These are phyloP conservation scores for Drosophila sp. DNA, from an alignment of 1,140 invertebrate species.

Conservation along the genomic window DNA sequence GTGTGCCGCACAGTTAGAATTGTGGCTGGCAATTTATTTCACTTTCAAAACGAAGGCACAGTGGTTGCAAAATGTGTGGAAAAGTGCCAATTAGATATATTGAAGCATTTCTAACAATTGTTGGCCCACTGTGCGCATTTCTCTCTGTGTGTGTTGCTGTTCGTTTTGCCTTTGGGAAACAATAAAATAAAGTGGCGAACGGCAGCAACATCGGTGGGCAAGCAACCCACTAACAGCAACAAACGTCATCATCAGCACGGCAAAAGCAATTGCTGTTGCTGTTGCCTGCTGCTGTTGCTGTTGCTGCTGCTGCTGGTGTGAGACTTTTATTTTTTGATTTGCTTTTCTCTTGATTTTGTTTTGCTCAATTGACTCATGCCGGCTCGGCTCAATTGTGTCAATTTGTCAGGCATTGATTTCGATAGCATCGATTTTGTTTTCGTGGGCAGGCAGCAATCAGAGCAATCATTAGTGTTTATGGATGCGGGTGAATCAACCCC, in stretches of 20 bases:
- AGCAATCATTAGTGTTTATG: slow-evolving; percentile 72
- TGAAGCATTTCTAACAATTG: not conserved
- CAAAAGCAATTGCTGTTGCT: slow-evolving; percentile 20
- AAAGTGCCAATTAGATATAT: not conserved
- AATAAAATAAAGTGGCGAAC: slow-evolving; percentile 78
- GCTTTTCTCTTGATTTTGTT: slow-evolving; percentile 9
- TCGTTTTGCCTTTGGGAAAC: slow-evolving; percentile 58
- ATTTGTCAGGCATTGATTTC: slow-evolving; percentile 73
- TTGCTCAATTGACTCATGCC: slow-evolving; percentile 15
- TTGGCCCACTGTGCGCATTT: slow-evolving; percentile 1
- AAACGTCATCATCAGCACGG: slow-evolving; percentile 33
- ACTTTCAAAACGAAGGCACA: slow-evolving; percentile 44
- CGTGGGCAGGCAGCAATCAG: slow-evolving; percentile 62
- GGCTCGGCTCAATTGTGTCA: slow-evolving; percentile 66
- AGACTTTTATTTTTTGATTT: slow-evolving; percentile 9
- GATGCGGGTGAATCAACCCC: slow-evolving; percentile 56
- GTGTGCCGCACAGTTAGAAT: slow-evolving; percentile 55
- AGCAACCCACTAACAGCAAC: slow-evolving; percentile 38
- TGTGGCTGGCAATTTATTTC: slow-evolving; percentile 70
- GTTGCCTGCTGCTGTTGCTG: not conserved
- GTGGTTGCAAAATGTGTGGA: slow-evolving; percentile 3
- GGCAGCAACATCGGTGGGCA: slow-evolving; percentile 32
- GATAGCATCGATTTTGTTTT: slow-evolving; percentile 63
- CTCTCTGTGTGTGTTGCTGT: slow-evolving; percentile 45
- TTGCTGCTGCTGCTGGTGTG: slow-evolving; percentile 5